These are phyloP conservation scores for Balaeniceps rex DNA, from an alignment of 2,113 vertebrate species.

Conservation along the genomic window DNA sequence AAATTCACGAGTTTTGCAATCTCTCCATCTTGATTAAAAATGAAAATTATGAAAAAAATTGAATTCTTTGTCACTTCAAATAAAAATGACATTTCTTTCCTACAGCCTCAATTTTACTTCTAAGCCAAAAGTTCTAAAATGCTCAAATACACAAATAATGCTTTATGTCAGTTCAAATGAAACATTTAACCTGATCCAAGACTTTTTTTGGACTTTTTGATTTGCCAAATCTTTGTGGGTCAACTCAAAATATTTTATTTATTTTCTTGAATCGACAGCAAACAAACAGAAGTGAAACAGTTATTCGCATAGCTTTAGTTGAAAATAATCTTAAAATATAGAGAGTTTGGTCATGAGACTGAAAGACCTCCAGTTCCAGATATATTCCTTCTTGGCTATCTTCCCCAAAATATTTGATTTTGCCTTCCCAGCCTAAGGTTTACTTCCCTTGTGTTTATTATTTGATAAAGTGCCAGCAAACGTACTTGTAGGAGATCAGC, in stretches of 20 bases:
- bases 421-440: background rate
- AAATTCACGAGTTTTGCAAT: background rate
- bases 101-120: background rate
- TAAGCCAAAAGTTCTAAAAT: background rate
- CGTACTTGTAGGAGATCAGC: background rate
- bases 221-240: background rate
- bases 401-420: constrained; percentile 7
- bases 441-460: background rate
- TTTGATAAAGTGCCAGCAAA: constrained; percentile 30
- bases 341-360: background rate
- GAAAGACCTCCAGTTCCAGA: background rate
- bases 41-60: background rate
- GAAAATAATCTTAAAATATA: background rate
- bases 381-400: background rate
- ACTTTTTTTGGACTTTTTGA: background rate
- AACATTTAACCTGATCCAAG: background rate
- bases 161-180: background rate
- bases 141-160: background rate
- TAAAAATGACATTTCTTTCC: background rate
- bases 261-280: background rate
- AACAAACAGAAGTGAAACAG: background rate
- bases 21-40: background rate
- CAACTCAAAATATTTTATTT: background rate
- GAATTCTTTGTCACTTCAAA: background rate
- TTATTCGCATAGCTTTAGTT: background rate